Evolutionary conservation across 2,797 vertebrate species (phyloP).

Genomic region (Ceyx erithaca): DNA sequence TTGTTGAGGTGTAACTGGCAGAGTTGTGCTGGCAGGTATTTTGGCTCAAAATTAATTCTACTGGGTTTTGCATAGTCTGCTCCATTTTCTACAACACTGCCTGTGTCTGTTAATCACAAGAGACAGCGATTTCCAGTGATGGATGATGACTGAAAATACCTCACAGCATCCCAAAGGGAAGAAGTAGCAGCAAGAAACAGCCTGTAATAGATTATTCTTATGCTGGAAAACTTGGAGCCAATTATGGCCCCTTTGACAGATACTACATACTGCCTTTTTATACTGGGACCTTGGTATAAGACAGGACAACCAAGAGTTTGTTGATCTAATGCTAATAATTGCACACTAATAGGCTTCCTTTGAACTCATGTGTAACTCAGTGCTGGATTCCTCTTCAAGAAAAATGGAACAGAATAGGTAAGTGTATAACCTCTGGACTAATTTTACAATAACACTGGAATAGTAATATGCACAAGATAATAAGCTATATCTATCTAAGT

Average conservation of each 20-base stretch:
- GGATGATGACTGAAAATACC: background rate
- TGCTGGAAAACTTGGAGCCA: background rate
- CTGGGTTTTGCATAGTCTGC: background rate
- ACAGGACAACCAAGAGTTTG: background rate
- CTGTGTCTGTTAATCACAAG: background rate
- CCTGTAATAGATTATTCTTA: background rate
- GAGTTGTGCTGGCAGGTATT: background rate
- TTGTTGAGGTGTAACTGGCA: background rate
- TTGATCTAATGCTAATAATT: background rate
- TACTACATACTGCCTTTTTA: background rate
- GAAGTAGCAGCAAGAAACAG: background rate
- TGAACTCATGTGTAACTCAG: background rate
- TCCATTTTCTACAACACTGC: background rate
- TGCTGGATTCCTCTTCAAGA: background rate
- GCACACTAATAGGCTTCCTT: background rate
- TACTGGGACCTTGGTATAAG: background rate
- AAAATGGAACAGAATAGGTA: background rate
- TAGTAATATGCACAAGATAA: background rate
- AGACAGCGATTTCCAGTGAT: background rate
- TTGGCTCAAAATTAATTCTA: background rate
- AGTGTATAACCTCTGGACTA: background rate
- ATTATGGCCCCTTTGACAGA: background rate
- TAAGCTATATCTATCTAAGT: background rate
- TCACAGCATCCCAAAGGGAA: background rate
- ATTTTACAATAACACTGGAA: background rate